These are phyloP conservation scores for Chionoecetes opilio DNA, from an alignment of 1,140 invertebrate genomes.

Conservation along the genomic window DNA sequence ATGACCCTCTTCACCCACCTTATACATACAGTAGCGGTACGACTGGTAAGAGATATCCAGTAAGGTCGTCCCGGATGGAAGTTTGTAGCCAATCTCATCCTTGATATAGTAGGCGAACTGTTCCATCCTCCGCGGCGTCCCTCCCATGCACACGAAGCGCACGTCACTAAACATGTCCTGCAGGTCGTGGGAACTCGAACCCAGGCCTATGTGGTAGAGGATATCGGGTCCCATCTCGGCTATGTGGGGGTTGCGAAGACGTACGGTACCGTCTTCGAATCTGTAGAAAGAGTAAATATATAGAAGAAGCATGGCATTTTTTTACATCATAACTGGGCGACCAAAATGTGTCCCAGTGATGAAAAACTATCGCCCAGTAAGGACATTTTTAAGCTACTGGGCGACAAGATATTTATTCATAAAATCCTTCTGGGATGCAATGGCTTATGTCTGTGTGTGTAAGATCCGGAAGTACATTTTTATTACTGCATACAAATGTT, in stretches of 20 bases:
- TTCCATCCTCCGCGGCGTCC: conserved; percentile 97
- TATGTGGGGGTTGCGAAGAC: conserved; percentile 93
- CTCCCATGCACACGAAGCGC: conserved; percentile 97
- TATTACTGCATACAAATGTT: no score
- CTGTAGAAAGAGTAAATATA: conserved; percentile 45
- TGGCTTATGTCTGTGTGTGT: no score
- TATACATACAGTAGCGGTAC: conserved; percentile 98
- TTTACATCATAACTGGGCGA: no score
- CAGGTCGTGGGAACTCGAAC: conserved; percentile 95
- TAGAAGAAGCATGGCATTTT: no score
- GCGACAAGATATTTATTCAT: no score
- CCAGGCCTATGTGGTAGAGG: conserved; percentile 96
- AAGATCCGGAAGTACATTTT: no score
- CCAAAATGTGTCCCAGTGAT: no score
- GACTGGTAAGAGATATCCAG: conserved; percentile 96
- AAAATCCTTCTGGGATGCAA: no score
- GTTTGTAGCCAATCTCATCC: conserved; percentile 93
- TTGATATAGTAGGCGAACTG: conserved; percentile 96
- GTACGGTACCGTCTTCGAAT: conserved; percentile 85
- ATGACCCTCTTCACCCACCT: conserved; percentile 89
- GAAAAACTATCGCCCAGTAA: no score
- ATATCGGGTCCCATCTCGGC: conserved; percentile 97
- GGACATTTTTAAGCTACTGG: no score
- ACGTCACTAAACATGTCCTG: conserved; percentile 98
- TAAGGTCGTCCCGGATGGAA: conserved; percentile 93